Conservation (phyloP, 2,113 vertebrate species). For the Canis aureus region DNA sequence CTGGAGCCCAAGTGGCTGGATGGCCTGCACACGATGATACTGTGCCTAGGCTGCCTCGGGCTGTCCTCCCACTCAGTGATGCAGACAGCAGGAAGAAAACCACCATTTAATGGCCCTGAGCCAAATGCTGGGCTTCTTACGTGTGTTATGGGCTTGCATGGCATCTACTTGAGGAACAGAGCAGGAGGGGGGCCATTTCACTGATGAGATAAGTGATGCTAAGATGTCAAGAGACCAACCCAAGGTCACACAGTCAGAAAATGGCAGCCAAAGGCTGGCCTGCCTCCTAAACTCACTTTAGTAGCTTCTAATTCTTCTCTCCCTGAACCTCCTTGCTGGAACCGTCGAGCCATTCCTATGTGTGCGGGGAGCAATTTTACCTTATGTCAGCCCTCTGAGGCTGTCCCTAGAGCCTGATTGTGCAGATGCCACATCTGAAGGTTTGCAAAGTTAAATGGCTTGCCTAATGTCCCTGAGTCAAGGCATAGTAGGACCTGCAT, state of each 20-base stretch:
- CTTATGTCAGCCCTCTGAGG: not conserved
- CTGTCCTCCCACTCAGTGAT: not conserved
- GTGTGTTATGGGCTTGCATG: fast-evolving
- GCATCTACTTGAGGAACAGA: not conserved
- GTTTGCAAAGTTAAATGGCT: not conserved
- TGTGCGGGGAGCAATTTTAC: not conserved
- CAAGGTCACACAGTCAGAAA: not conserved
- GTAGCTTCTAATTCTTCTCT: not conserved
- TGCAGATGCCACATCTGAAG: not conserved
- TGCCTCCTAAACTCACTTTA: not conserved
- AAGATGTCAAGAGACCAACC: not conserved
- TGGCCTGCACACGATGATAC: not conserved
- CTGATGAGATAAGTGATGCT: not conserved
- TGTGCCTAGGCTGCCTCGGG: not conserved
- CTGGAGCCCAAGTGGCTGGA: not conserved
- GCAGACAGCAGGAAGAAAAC: not conserved
- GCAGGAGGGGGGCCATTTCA: not conserved
- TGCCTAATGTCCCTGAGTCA: not conserved
- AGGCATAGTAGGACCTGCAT: not conserved
- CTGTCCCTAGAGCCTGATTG: not conserved
- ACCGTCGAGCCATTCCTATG: fast-evolving
- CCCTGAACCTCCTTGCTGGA: not conserved
- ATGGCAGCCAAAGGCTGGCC: not conserved
- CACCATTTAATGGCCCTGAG: not conserved
- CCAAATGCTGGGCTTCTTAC: not conserved